Evolutionary conservation across 2,797 vertebrate species (phyloP), one percentile per base, ranked within the genome.

Genomic region (Malacoraja senta): DNA sequence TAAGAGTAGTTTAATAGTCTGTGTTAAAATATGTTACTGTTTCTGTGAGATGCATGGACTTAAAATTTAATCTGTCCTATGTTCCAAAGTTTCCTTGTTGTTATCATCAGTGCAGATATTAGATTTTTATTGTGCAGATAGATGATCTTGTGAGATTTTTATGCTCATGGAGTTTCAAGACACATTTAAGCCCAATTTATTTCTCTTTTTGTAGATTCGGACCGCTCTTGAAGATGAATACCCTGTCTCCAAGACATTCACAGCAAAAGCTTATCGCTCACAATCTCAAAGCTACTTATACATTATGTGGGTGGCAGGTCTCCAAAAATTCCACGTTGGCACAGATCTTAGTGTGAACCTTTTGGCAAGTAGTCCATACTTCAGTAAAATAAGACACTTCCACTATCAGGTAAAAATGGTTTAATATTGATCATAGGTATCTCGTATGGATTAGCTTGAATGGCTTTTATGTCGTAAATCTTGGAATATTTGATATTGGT

Each of bases 231-330:
- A 95, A 13, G 94, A 95, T 10, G 94, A 95, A 94, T 97, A 96
- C 92, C 98, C 98, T 95, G 97, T 97, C 58, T 94, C 81, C 17
- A 94, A 95, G 94, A 93, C 0, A 0, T 97, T 97, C 63, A 94
- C 79, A 72, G 96, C 98, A 10, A 93, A 93, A 93, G 94, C 97
- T 1, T 99, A 99, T 90, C 94, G 95, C 19, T 99, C 98, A 0
- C 95, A 95, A n/a, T 98, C 97, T 93, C 94, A 96, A 17, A 98
- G 98, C 29, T 99, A 98, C 93, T 96, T 99, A 0, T 98, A 98
- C 94, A 98, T 99, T 58, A 96, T 97, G 94, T 97, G 98, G 94
- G 96, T 96, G 0, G 94, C 95, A 77, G 95, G 95, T 17, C 94
- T 95, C 72, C 94, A 93, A 17, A 29, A 93, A 13, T 94, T 98